phyloP scores from a whole-genome alignment of 1,140 invertebrate species.

The Panagrolaimus sp. region DNA sequence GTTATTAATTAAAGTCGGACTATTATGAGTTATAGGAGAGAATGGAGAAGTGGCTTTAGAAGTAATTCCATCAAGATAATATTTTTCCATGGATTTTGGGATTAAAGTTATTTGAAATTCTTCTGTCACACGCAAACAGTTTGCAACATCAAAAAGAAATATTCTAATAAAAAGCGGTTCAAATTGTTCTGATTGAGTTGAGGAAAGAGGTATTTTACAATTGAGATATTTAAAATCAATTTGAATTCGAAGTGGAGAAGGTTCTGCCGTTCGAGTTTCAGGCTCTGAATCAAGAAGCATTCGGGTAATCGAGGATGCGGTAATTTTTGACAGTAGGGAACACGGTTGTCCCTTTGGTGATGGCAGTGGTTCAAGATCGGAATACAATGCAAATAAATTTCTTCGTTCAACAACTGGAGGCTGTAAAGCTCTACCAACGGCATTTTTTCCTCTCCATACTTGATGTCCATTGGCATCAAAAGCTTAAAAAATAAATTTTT shows the following conservation, averaged over 20 bases:
- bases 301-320: background rate
- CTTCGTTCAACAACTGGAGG: constrained; percentile 42
- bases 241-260: constrained; percentile 7
- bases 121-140: constrained; percentile 34
- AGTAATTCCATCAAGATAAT: background rate
- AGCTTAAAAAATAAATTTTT: constrained; percentile 21
- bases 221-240: background rate
- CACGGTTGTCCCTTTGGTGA: background rate
- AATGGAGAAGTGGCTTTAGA: background rate
- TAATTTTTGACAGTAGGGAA: background rate
- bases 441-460: constrained; percentile 33
- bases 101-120: constrained; percentile 30
- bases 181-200: constrained; percentile 24
- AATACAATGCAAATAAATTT: constrained; percentile 42
- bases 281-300: background rate
- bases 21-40: background rate
- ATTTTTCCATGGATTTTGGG: background rate
- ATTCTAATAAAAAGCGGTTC: constrained; percentile 44
- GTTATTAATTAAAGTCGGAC: constrained; percentile 1
- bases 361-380: constrained; percentile 38
- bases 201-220: background rate
- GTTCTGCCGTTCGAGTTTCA: background rate
- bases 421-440: constrained; percentile 38
- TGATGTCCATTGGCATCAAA: constrained; percentile 25
- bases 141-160: constrained; percentile 38